A percentile compares a stretch with the other conserved stretches of the same genome.
These are phyloP conservation scores for Hoplodrina blanda DNA, from an alignment of 2,888 invertebrate species.

Conservation along the genomic window DNA sequence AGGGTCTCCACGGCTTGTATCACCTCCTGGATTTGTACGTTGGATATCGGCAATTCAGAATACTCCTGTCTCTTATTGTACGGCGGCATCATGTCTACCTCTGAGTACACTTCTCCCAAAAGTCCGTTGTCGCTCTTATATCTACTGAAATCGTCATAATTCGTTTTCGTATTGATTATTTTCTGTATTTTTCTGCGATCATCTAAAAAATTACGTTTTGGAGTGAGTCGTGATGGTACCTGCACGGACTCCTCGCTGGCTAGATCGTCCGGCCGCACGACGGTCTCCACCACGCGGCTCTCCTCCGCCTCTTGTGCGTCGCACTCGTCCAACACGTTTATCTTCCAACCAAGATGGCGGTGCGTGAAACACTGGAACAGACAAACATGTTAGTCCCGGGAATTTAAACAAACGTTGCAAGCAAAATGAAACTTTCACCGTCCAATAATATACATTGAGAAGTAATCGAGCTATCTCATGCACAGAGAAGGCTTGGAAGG, in stretches of 20 bases:
- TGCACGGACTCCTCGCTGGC: slow-evolving; percentile 91
- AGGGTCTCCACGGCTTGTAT: slow-evolving; percentile 85
- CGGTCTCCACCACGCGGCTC: slow-evolving; percentile 85
- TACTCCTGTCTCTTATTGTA: slow-evolving; percentile 77
- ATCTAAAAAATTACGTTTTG: slow-evolving; percentile 90
- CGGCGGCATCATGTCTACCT: slow-evolving; percentile 67
- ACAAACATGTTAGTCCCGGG: slow-evolving; percentile 37
- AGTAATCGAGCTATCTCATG: slow-evolving; percentile 83
- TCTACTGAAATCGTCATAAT: slow-evolving; percentile 89
- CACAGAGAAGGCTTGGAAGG: slow-evolving; percentile 88
- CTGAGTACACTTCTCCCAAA: slow-evolving; percentile 76
- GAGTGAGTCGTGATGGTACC: slow-evolving; percentile 92
- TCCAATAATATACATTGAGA: slow-evolving; percentile 70
- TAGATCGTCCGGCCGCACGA: slow-evolving; percentile 80
- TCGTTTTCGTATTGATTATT: slow-evolving; percentile 87
- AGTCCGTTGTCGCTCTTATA: slow-evolving; percentile 75
- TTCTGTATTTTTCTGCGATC: slow-evolving; percentile 83
- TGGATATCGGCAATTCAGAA: slow-evolving; percentile 84
- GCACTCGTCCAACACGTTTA: slow-evolving; percentile 96
- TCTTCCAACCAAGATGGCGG: slow-evolving; percentile 98
- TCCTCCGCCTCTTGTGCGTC: slow-evolving; percentile 91
- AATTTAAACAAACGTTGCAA: slow-evolving; percentile 22
- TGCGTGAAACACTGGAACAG: slow-evolving; percentile 96
- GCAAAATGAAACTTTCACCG: slow-evolving; percentile 73
- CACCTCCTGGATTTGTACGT: slow-evolving; percentile 84